Percentiles rank a stretch among this genome's conserved stretches.
Conservation (phyloP, 2,888 invertebrate species). For the Tyria jacobaeae region DNA sequence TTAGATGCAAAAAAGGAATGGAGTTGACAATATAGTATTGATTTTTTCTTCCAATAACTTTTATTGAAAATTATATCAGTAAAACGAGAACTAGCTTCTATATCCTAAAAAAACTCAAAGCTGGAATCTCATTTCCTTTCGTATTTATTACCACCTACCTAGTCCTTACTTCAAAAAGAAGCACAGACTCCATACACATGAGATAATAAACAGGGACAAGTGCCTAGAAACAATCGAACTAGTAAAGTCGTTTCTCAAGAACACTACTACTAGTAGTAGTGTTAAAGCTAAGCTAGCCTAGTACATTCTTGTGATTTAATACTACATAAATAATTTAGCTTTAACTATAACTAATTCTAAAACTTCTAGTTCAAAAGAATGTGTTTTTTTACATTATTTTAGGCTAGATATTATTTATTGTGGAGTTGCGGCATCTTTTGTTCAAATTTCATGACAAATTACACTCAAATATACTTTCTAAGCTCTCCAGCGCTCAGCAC, state of each 20-base stretch:
- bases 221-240: too few species aligned
- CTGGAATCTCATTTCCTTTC: too few species aligned
- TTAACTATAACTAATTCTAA: not conserved
- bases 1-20: slow-evolving; percentile 51
- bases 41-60: not conserved
- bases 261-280: not conserved
- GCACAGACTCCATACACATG: too few species aligned
- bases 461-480: slow-evolving; percentile 48
- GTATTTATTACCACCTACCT: too few species aligned
- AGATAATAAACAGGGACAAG: too few species aligned
- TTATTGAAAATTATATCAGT: not conserved
- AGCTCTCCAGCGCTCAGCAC: slow-evolving; percentile 56
- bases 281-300: too few species aligned
- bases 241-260: not conserved
- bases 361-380: not conserved
- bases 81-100: not conserved
- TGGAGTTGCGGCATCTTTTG: slow-evolving; percentile 1
- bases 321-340: not conserved
- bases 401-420: not conserved
- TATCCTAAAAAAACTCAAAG: not conserved
- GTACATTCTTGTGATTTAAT: not conserved
- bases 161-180: too few species aligned
- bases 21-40: slow-evolving; percentile 22
- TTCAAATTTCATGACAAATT: slow-evolving; percentile 33
- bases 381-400: not conserved